Evolutionary conservation across 2,888 invertebrate genomes (phyloP).

Genomic region (Melanchra persicariae): DNA sequence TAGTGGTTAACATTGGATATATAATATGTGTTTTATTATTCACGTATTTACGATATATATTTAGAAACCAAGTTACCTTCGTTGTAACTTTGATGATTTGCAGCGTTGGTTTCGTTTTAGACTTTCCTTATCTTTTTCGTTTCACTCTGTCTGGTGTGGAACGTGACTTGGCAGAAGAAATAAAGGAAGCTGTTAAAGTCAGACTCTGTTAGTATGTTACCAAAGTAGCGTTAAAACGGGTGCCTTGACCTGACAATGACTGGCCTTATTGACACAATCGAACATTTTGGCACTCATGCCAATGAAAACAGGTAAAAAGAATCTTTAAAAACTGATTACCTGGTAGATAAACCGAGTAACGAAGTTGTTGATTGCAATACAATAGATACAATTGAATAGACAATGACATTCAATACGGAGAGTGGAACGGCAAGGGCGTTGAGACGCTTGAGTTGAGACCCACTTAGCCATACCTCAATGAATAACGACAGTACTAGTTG

Average conservation of each 20-base stretch:
- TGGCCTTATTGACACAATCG: conserved; percentile 49
- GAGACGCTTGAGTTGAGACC: conserved; percentile 60
- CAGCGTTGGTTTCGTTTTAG: conserved; percentile 25
- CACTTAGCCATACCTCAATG: conserved; percentile 64
- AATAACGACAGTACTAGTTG: conserved; percentile 55
- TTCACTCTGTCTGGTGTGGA: conserved; percentile 26
- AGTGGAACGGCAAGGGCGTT: conserved; percentile 73
- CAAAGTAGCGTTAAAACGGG: conserved; percentile 59
- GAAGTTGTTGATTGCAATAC: conserved; percentile 69
- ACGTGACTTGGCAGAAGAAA: conserved; percentile 63
- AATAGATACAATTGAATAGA: conserved; percentile 73
- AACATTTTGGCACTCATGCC: conserved; percentile 32
- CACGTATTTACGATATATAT: too few species aligned
- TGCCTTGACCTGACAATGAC: conserved; percentile 63
- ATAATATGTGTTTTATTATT: neutral
- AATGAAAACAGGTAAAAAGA: conserved; percentile 52
- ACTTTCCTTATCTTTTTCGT: conserved; percentile 49
- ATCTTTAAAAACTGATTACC: conserved; percentile 43
- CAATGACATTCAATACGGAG: conserved; percentile 76
- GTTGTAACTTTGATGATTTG: conserved; percentile 9
- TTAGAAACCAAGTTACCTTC: neutral
- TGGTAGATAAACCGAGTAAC: conserved; percentile 49
- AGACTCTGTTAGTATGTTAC: conserved; percentile 48
- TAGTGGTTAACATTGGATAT: neutral
- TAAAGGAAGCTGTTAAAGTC: conserved; percentile 50